Evolutionary conservation across 2,888 invertebrate species (phyloP), one percentile per base, ranked within the genome.

Genomic region (Ornithoptera alexandrae): DNA sequence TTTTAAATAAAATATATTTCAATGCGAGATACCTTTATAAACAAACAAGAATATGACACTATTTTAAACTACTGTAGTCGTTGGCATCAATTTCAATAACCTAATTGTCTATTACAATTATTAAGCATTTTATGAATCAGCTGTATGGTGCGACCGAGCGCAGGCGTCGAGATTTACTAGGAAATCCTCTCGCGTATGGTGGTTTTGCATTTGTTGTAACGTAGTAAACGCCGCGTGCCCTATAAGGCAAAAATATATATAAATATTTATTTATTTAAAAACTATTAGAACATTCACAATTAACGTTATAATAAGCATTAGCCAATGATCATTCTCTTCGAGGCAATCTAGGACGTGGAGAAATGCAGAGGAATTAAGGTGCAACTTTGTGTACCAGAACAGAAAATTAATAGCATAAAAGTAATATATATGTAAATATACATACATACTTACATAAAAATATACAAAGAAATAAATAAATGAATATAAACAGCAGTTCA

Each of bases 171-270:
- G 92, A 93, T 84, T 94, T 95, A 71, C 94, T 95, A 18, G 96
- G 96, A 79, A 95, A 96, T 10, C 97, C 97, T 83, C 96, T 94
- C n/a, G 97, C 97, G 87, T 96, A 97, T 2, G 97, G 97, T 72
- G 95, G 96, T 80, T 95, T 95, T 4, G 95, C 95, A 88, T 97
- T 97, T 66, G 97, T 97, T 70, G 96, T 95, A n/a, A 97, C 96
- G 84, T 97, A 97, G 83, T 95, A 97, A 20, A 96, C 94, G n/a
- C 97, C 97, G 79, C 97, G 93, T 20, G 97, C 96, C 78, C 97
- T 97, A 88, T 62, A 92, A 88, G 73, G 50, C 15, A 58, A 22
- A 58, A 58, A 30, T 30, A 30, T 30, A 10, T 20, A 56, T 59
- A 65, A 12, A 8, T 61, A 50, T 24, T 53, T 53, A 53, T 63